Base-by-base conservation (phyloP, 2,888 invertebrate species). In the Melangyna quadrimaculata region DNA sequence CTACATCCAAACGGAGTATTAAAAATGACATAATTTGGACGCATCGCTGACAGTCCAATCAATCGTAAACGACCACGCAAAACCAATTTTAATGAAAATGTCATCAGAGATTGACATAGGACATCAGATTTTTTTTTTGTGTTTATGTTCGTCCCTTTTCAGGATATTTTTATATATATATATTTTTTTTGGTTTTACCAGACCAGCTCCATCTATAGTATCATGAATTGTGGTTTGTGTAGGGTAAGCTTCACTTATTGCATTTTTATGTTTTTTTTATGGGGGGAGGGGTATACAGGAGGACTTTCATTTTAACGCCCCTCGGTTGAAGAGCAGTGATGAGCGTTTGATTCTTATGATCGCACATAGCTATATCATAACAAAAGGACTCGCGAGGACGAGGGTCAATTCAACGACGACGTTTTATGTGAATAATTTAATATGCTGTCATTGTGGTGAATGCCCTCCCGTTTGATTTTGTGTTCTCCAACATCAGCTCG, bases 11-110 rank as follows among this genome's bases (percentile, higher is more conserved):
- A 27, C 67, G 57, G 77, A 79, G 83, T 83, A 87, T 87, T 83
- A 87, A 83, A 83, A 87, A 83, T 77, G 79, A 87, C 73, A 82
- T 87, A 78, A 82, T 87, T 83, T 82, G 69, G 74, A 83, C 78
- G 74, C 83, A 87, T 87, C 78, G 87, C 77, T 87, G 87, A 87
- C 87, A 87, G 84, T 84, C 80, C 84, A 87, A 87, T 87, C 87
- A 87, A 87, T 87, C 82, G 87, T 84, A 87, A 84, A 87, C 79
- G 84, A 87, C 87, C 84, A 84, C 87, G 78, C 82, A 87, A 78
- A 87, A 87, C 87, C 80, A 87, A 87, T 87, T 87, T 87, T 87
- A 87, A 84, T 87, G 87, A 87, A 84, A 87, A 87, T 84, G 80
- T 80, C 87, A 87, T 87, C 87, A 87, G 84, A 87, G 80, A 87